phyloP scores from a whole-genome alignment of 2,797 vertebrate species.

The Acipenser ruthenus region DNA sequence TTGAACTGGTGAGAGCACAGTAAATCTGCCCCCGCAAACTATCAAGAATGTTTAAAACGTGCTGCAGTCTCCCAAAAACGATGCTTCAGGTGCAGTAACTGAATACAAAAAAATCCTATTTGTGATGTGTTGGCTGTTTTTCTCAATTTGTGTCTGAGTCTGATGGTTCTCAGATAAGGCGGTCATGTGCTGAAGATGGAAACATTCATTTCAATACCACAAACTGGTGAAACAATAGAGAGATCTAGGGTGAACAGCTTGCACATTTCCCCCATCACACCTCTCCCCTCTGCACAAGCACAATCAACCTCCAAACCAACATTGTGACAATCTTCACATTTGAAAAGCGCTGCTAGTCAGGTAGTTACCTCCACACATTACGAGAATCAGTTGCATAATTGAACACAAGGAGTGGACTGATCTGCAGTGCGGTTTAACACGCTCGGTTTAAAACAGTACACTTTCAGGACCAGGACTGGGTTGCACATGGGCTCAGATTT shows the following conservation, averaged over 20 bases:
- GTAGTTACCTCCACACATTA: slow-evolving; percentile 1
- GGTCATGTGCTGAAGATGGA: neutral
- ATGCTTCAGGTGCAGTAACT: too few species aligned
- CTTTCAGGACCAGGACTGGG: too few species aligned
- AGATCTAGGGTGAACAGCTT: neutral
- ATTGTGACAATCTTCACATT: slow-evolving; percentile 3
- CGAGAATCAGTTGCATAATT: slow-evolving; percentile 1
- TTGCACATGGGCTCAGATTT: too few species aligned
- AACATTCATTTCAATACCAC: slow-evolving; percentile 18
- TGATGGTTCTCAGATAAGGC: slow-evolving; percentile 2
- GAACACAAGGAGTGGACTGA: neutral
- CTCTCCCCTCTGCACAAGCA: neutral
- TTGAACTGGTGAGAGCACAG: too few species aligned
- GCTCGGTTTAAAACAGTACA: neutral
- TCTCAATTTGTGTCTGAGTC: neutral
- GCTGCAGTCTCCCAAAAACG: too few species aligned
- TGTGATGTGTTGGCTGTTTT: neutral
- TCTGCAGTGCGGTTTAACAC: neutral
- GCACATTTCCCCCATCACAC: slow-evolving; percentile 4
- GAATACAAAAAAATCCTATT: neutral
- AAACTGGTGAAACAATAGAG: slow-evolving; percentile 11
- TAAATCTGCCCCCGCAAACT: too few species aligned
- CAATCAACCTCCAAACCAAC: neutral
- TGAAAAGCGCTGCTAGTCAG: neutral
- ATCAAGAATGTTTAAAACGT: too few species aligned